These are phyloP conservation scores for Camponotus vicinus DNA, from an alignment of 1,140 invertebrate genomes.

Conservation along the genomic window DNA sequence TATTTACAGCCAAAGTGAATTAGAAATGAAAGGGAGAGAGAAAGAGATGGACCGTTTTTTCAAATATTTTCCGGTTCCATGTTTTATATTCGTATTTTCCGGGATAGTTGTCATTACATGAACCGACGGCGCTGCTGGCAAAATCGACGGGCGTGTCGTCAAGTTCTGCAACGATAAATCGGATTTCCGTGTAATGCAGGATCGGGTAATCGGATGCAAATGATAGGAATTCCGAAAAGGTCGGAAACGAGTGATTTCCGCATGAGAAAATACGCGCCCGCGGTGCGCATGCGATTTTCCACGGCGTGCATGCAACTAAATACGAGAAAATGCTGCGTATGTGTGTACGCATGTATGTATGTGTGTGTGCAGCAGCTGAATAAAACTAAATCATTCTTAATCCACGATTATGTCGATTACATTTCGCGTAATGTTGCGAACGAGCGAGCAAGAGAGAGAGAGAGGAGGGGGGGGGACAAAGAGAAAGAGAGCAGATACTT, in stretches of 20 bases:
- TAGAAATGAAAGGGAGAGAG: background rate
- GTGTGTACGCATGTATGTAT: too few relatives aligned
- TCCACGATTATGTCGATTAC: slow-evolving; percentile 45
- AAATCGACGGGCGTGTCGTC: slow-evolving; percentile 40
- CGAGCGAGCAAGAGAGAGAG: background rate
- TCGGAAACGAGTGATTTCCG: slow-evolving; percentile 63
- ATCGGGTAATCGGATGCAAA: slow-evolving; percentile 62
- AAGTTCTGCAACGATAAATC: slow-evolving; percentile 54
- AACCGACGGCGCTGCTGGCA: slow-evolving; percentile 7
- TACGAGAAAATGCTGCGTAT: slow-evolving; percentile 6
- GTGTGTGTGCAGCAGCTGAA: background rate
- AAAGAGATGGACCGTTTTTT: background rate
- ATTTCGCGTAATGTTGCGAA: slow-evolving; percentile 26
- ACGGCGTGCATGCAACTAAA: slow-evolving; percentile 18
- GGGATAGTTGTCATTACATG: slow-evolving; percentile 43
- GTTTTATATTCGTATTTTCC: slow-evolving; percentile 40
- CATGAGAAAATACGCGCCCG: slow-evolving; percentile 56
- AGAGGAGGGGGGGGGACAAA: background rate
- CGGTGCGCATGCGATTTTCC: slow-evolving; percentile 34
- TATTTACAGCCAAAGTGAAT: background rate
- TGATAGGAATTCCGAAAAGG: slow-evolving; percentile 60
- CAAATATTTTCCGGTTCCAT: slow-evolving; percentile 20
- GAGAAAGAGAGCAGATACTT: background rate
- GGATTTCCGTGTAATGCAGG: slow-evolving; percentile 59
- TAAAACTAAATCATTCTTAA: slow-evolving; percentile 58